A percentile compares a stretch with the other conserved stretches of the same genome.
Evolutionary conservation across 1,140 invertebrate genomes (phyloP).

Genomic region (Monochamus saltuarius): DNA sequence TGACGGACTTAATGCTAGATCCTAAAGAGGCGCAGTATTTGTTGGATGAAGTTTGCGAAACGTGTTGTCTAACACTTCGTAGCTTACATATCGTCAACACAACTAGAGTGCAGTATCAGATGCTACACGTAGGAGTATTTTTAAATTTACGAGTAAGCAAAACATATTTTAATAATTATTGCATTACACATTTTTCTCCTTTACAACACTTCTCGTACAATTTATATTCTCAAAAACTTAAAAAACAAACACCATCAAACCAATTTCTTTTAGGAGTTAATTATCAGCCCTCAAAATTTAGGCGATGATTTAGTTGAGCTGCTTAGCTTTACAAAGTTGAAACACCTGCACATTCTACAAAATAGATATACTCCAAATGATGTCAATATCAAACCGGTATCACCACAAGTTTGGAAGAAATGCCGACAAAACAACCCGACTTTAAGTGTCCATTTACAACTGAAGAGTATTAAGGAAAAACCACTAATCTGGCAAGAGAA

Average conservation of each 20-base stretch:
- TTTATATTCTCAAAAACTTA: too few relatives aligned
- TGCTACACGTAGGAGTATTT: slow-evolving; percentile 78
- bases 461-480: slow-evolving; percentile 57
- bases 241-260: neutral
- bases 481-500: slow-evolving; percentile 60
- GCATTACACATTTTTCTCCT: too few relatives aligned
- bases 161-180: slow-evolving; percentile 1
- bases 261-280: slow-evolving; percentile 60
- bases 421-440: slow-evolving; percentile 58
- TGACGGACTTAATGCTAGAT: slow-evolving; percentile 78
- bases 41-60: slow-evolving; percentile 72
- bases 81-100: slow-evolving; percentile 73
- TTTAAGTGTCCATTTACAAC: slow-evolving; percentile 60
- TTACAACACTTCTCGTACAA: too few relatives aligned
- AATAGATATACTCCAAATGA: slow-evolving; percentile 68
- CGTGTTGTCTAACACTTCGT: slow-evolving; percentile 64
- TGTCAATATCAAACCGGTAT: slow-evolving; percentile 53
- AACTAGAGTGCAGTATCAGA: slow-evolving; percentile 70
- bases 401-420: slow-evolving; percentile 55
- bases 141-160: slow-evolving; percentile 66
- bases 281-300: slow-evolving; percentile 80
- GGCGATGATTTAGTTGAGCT: slow-evolving; percentile 74
- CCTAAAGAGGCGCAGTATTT: slow-evolving; percentile 67
- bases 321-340: slow-evolving; percentile 65
- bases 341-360: slow-evolving; percentile 76